A percentile compares a stretch with the other conserved stretches of the same genome.
Evolutionary conservation across 2,888 invertebrate genomes (phyloP).

Genomic region (Dione juno): DNA sequence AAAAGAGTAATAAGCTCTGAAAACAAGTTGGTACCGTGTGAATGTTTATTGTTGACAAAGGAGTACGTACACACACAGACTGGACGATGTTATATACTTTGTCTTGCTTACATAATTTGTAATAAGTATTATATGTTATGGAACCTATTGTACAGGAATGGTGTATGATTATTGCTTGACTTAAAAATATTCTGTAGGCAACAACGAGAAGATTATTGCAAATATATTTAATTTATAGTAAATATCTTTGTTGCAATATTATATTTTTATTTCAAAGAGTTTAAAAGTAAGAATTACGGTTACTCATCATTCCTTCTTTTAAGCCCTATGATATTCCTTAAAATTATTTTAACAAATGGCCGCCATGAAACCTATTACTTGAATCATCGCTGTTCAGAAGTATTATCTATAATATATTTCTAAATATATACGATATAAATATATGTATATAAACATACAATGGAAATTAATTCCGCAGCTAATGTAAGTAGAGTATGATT

Average conservation of each 20-base stretch:
- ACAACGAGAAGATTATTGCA: no score
- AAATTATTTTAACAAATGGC: no score
- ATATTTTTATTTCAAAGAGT: no score
- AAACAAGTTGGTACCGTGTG: constrained; percentile 43
- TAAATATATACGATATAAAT: background rate
- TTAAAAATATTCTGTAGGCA: no score
- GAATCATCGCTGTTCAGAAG: background rate
- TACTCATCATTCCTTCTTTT: no score
- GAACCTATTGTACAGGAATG: no score
- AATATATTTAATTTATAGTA: no score
- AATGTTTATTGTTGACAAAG: constrained; percentile 47
- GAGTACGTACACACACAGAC: constrained; percentile 18
- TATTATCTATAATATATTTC: background rate
- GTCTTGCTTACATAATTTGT: background rate
- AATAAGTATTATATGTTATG: background rate
- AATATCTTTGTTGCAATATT: no score
- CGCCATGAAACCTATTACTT: background rate
- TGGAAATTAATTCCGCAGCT: constrained; percentile 7
- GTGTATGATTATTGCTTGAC: no score
- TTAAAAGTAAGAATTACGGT: no score
- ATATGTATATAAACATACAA: background rate
- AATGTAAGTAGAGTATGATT: constrained; percentile 3
- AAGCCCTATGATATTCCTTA: no score
- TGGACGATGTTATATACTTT: constrained; percentile 3
- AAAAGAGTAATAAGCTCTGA: constrained; percentile 37